phyloP scores from a whole-genome alignment of 2,113 vertebrate species.

The Falco punctatus region DNA sequence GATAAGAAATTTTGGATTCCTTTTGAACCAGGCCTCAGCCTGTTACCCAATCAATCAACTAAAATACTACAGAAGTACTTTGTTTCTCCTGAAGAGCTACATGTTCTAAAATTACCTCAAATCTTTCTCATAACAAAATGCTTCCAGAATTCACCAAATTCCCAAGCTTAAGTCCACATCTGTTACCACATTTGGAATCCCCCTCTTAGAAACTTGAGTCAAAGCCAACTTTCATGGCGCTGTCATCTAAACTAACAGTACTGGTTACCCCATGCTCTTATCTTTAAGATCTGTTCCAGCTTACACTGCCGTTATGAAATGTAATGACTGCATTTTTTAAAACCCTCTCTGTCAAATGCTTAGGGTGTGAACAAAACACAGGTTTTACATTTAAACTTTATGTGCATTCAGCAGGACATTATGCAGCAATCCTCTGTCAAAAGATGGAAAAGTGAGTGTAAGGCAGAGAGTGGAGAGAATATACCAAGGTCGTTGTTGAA shows the following conservation, averaged over 20 bases:
- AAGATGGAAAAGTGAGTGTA: not conserved
- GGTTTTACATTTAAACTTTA: not conserved
- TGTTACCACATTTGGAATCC: not conserved
- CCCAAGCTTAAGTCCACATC: not conserved
- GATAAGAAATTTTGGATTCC: not conserved
- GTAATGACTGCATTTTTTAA: not conserved
- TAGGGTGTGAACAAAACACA: not conserved
- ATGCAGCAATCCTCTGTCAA: not conserved
- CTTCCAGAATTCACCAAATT: not conserved
- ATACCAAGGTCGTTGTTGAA: not conserved
- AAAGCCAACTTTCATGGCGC: not conserved
- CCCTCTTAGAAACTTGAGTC: not conserved
- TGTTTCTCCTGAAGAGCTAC: not conserved
- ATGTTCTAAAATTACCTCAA: not conserved
- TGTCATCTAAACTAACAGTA: not conserved
- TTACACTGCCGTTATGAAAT: not conserved
- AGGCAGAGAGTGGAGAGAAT: not conserved
- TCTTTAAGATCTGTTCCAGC: not conserved
- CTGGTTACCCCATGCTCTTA: not conserved
- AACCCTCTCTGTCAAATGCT: not conserved
- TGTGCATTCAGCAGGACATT: not conserved
- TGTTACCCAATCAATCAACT: not conserved
- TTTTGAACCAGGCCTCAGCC: not conserved
- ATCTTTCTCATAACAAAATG: not conserved
- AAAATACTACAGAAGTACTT: not conserved